Evolutionary conservation across 1,140 invertebrate species (phyloP).

Genomic region (Procambarus virginalis): DNA sequence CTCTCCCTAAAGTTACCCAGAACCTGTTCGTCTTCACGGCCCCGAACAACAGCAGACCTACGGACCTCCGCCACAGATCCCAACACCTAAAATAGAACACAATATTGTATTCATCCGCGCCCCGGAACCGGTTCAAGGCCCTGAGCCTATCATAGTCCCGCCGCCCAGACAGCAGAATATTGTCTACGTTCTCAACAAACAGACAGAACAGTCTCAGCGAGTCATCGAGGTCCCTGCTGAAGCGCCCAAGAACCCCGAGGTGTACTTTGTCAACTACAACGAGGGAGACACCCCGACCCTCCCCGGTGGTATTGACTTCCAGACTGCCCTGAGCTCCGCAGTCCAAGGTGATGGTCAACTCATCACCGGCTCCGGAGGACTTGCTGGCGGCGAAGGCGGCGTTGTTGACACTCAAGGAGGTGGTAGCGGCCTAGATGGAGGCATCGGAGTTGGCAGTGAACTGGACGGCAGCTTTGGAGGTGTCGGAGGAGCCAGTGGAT

Average conservation of each 20-base stretch:
- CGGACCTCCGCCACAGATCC: conserved; percentile 24
- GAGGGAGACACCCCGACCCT: conserved; percentile 41
- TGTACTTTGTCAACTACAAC: conserved; percentile 48
- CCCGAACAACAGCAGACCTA: neutral
- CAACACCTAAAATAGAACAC: conserved; percentile 8
- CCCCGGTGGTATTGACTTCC: conserved; percentile 43
- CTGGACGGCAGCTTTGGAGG: neutral
- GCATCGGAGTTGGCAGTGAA: neutral
- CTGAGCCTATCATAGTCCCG: conserved; percentile 30
- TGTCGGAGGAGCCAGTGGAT: neutral
- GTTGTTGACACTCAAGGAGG: neutral
- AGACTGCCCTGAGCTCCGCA: conserved; percentile 39
- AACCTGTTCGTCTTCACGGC: conserved; percentile 46
- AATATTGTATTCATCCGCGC: conserved; percentile 52
- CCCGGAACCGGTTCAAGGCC: neutral
- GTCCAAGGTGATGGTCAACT: conserved; percentile 25
- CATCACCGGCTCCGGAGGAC: conserved; percentile 15
- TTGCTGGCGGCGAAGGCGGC: neutral
- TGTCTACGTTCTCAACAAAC: conserved; percentile 51
- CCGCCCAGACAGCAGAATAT: conserved; percentile 29
- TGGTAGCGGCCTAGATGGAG: neutral
- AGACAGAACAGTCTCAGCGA: neutral
- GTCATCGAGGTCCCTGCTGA: conserved; percentile 43
- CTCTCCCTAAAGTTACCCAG: conserved; percentile 8
- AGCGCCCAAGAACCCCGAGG: conserved; percentile 31